These are phyloP conservation scores for Sebastes glaucus DNA, from an alignment of 2,797 vertebrate species.

Conservation along the genomic window DNA sequence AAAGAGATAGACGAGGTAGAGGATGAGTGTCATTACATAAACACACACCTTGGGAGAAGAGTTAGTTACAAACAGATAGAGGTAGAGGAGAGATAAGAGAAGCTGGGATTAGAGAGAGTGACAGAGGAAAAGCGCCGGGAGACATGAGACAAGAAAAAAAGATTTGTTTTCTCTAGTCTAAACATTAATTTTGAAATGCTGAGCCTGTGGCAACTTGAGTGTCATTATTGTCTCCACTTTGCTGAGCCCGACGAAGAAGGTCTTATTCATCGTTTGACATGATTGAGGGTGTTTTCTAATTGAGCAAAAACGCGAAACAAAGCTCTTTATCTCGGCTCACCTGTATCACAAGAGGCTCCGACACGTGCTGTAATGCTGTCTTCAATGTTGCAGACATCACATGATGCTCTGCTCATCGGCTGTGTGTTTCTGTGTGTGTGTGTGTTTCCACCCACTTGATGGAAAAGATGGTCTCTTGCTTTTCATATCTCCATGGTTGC, in stretches of 20 bases:
- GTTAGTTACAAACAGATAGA: conserved; percentile 28
- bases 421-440: neutral
- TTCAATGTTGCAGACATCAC: conserved; percentile 62
- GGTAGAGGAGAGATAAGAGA: conserved; percentile 44
- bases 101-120: conserved; percentile 44
- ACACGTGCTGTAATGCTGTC: conserved; percentile 47
- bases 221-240: conserved; percentile 36
- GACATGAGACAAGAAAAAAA: conserved; percentile 45
- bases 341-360: conserved; percentile 27
- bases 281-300: conserved; percentile 19
- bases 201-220: conserved; percentile 35
- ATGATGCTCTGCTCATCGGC: conserved; percentile 45
- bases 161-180: conserved; percentile 42
- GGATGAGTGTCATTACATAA: conserved; percentile 29
- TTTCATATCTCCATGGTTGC: conserved; percentile 77
- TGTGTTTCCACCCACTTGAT: conserved; percentile 63
- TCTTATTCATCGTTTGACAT: conserved; percentile 10
- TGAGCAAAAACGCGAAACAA: neutral
- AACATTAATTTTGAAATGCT: conserved; percentile 56
- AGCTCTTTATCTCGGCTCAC: conserved; percentile 30
- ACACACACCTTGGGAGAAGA: conserved; percentile 23
- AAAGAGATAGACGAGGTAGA: conserved; percentile 81
- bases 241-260: conserved; percentile 6
- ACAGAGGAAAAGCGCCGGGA: conserved; percentile 28
- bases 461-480: conserved; percentile 64